Conservation (phyloP, 2,888 invertebrate species). For the Tenthredo distinguenda region DNA sequence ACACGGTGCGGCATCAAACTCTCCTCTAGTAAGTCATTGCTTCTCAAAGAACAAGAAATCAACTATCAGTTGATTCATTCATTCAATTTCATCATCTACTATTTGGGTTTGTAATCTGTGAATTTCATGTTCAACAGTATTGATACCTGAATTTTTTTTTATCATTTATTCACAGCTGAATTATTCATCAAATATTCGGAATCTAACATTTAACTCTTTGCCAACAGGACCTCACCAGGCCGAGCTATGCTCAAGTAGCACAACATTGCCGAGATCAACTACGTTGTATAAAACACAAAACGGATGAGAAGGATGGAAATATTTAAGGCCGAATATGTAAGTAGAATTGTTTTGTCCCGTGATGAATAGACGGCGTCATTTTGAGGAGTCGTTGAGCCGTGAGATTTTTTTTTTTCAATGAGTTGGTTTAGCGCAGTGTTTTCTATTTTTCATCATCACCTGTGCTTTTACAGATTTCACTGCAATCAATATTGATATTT, state of each 20-base stretch:
- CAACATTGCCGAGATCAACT: constrained; percentile 75
- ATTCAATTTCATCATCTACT: neutral
- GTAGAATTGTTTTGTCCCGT: constrained; percentile 57
- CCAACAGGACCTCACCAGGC: constrained; percentile 75
- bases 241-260: constrained; percentile 78
- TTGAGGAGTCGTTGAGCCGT: neutral
- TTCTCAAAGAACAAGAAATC: neutral
- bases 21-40: constrained; percentile 72
- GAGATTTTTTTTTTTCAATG: neutral
- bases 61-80: neutral
- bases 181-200: neutral
- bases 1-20: constrained; percentile 70
- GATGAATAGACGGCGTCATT: neutral
- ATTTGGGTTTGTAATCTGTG: neutral
- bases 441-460: neutral
- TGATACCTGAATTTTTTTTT: neutral
- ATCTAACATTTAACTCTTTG: constrained; percentile 54
- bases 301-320: constrained; percentile 75
- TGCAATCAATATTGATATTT: constrained; percentile 71
- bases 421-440: neutral
- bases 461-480: constrained; percentile 70
- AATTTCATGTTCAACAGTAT: neutral
- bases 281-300: constrained; percentile 77
- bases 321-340: constrained; percentile 72
- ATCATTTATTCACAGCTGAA: neutral